These are phyloP conservation scores for Spialia ferax DNA, from an alignment of 2,888 invertebrate genomes.

Conservation along the genomic window DNA sequence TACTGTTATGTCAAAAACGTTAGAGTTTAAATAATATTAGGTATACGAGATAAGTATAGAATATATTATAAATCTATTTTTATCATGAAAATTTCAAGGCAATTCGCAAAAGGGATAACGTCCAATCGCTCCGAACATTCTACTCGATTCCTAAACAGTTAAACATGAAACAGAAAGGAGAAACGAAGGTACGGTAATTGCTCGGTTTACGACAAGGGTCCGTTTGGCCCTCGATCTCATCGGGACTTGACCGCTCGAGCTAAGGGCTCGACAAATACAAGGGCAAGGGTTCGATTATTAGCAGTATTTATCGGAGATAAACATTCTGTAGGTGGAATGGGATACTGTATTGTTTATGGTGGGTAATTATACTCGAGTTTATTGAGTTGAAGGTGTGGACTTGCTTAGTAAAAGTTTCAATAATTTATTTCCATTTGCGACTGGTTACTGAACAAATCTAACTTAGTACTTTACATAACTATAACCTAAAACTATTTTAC, in stretches of 20 bases:
- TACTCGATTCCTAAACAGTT: slow-evolving; percentile 4
- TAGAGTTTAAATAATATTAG: no score
- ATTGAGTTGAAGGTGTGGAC: not conserved
- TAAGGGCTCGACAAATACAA: slow-evolving; percentile 28
- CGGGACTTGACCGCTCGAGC: slow-evolving; percentile 24
- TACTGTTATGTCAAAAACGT: no score
- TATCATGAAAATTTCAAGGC: not conserved
- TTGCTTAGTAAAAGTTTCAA: slow-evolving; percentile 52
- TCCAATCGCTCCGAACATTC: not conserved
- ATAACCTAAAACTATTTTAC: slow-evolving; percentile 59
- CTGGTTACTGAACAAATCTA: slow-evolving; percentile 73
- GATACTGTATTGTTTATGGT: not conserved
- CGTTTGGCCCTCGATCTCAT: slow-evolving; percentile 12
- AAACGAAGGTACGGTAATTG: slow-evolving; percentile 24
- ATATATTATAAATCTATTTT: no score
- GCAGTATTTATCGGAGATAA: slow-evolving; percentile 26
- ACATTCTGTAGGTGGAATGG: not conserved
- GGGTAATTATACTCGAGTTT: not conserved
- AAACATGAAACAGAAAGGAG: slow-evolving; percentile 11
- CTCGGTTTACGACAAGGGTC: slow-evolving; percentile 34
- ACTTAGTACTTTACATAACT: slow-evolving; percentile 54
- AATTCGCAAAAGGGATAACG: not conserved
- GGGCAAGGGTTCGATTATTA: slow-evolving; percentile 30
- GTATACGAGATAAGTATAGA: no score
- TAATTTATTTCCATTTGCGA: slow-evolving; percentile 80